Evolutionary conservation across 1,140 invertebrate species (phyloP).

Genomic region (Steinernema khuongi): DNA sequence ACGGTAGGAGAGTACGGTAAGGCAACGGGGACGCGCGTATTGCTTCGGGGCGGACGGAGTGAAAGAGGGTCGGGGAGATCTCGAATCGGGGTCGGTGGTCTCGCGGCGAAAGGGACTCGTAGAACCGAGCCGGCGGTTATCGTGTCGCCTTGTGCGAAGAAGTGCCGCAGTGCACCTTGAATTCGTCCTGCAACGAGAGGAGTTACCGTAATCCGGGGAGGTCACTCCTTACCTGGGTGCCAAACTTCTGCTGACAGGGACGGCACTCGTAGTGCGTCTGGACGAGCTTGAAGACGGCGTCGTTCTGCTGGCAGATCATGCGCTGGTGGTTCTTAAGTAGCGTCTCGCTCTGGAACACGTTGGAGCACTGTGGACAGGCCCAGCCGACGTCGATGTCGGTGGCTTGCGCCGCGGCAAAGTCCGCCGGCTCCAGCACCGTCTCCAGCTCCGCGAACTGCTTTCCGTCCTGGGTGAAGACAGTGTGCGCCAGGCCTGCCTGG

Average conservation of each 20-base stretch:
- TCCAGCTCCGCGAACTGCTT: constrained; percentile 36
- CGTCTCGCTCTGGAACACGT: constrained; percentile 54
- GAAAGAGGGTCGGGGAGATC: constrained; percentile 6
- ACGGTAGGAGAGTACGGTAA: constrained; percentile 6
- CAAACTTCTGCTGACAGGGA: constrained; percentile 42
- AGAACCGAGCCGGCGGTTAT: not conserved
- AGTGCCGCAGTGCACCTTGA: constrained; percentile 31
- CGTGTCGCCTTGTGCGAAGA: constrained; percentile 18
- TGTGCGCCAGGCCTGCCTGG: constrained; percentile 31
- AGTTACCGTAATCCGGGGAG: not conserved
- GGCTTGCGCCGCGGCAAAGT: constrained; percentile 4
- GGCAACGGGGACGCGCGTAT: not conserved
- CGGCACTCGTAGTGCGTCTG: constrained; percentile 55
- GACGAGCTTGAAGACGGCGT: constrained; percentile 47
- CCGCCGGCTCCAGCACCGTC: constrained; percentile 18
- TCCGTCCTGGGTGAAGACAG: constrained; percentile 47
- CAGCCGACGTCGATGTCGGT: constrained; percentile 51
- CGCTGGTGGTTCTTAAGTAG: constrained; percentile 54
- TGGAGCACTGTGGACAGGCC: constrained; percentile 50
- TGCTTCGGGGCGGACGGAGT: not conserved
- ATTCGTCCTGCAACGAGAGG: constrained; percentile 31
- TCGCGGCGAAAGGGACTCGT: not conserved
- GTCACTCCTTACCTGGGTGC: constrained; percentile 46
- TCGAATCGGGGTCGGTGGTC: not conserved
- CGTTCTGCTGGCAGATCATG: constrained; percentile 43